Percentiles rank a stretch among this genome's conserved stretches.
Evolutionary conservation across 1,140 invertebrate species (phyloP).

Genomic region (Pseudoatta argentina): DNA sequence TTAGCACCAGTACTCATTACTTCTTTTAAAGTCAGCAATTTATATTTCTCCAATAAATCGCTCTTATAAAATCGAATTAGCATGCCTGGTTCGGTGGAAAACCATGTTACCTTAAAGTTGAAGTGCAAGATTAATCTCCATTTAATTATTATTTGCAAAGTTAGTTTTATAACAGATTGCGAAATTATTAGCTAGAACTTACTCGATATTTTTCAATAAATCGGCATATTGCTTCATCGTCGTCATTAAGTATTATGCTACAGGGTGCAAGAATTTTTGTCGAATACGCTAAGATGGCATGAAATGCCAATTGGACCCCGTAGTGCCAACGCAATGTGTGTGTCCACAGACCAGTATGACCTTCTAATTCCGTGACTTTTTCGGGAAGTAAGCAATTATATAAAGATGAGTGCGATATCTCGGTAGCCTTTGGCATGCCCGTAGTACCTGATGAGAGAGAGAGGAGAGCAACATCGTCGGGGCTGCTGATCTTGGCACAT

Average conservation of each 20-base stretch:
- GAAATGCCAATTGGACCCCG: neutral
- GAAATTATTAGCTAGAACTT: neutral
- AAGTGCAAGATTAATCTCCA: neutral
- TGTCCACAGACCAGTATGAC: neutral
- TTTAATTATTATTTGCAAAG: neutral
- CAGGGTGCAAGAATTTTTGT: neutral
- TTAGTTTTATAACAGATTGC: neutral
- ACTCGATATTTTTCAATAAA: slow-evolving; percentile 11
- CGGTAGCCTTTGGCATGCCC: slow-evolving; percentile 8
- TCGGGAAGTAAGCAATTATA: slow-evolving; percentile 17
- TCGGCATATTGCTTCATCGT: neutral
- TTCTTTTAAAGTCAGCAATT: slow-evolving; percentile 46
- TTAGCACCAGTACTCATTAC: slow-evolving; percentile 64
- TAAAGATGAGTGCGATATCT: slow-evolving; percentile 15
- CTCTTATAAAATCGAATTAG: slow-evolving; percentile 62
- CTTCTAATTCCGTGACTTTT: slow-evolving; percentile 14
- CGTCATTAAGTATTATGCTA: neutral
- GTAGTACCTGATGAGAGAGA: slow-evolving; percentile 6
- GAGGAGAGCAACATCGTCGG: slow-evolving; percentile 46
- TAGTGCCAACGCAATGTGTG: neutral
- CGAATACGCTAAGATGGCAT: neutral
- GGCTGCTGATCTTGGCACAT: slow-evolving; percentile 55
- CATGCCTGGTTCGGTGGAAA: slow-evolving; percentile 54
- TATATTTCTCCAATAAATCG: slow-evolving; percentile 40
- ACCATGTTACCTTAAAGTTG: slow-evolving; percentile 57